Evolutionary conservation across 2,113 vertebrate species (phyloP).

Genomic region (Solenodon paradoxus): DNA sequence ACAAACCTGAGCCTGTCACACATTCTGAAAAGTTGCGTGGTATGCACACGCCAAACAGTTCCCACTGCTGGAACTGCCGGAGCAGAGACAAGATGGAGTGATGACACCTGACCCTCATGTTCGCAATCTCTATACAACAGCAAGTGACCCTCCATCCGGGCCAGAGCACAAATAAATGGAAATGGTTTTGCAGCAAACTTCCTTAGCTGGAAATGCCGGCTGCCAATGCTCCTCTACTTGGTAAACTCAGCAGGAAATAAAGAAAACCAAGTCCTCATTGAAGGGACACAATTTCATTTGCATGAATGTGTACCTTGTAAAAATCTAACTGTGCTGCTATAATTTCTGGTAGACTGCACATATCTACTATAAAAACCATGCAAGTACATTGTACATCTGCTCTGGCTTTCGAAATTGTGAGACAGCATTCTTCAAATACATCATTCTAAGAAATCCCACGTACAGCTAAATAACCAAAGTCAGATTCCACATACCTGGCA

Average conservation of each 20-base stretch:
- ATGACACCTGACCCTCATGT: not conserved
- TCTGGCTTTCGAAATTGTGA: not conserved
- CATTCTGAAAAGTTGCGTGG: accelerated
- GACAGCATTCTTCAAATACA: conserved; percentile 25
- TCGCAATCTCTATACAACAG: not conserved
- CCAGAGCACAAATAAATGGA: not conserved
- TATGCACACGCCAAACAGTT: not conserved
- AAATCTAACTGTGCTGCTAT: conserved; percentile 51
- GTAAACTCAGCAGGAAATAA: conserved; percentile 39
- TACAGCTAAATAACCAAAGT: not conserved
- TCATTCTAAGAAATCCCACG: conserved; percentile 31
- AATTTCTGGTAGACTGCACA: conserved; percentile 49
- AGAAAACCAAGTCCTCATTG: conserved; percentile 58
- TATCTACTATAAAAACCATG: conserved; percentile 31
- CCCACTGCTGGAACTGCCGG: accelerated
- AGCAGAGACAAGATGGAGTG: accelerated
- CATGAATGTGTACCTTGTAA: conserved; percentile 31
- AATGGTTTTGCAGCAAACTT: not conserved
- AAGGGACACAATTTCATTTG: conserved; percentile 54
- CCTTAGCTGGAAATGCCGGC: conserved; percentile 45
- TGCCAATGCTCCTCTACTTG: not conserved
- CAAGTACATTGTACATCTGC: conserved; percentile 13
- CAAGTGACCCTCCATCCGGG: not conserved
- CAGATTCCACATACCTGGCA: conserved; percentile 43
- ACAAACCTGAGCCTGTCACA: conserved; percentile 49